Evolutionary conservation across 1,140 invertebrate species (phyloP), one percentile per base, ranked within the genome.

Genomic region (Sarcophaga peregrina): DNA sequence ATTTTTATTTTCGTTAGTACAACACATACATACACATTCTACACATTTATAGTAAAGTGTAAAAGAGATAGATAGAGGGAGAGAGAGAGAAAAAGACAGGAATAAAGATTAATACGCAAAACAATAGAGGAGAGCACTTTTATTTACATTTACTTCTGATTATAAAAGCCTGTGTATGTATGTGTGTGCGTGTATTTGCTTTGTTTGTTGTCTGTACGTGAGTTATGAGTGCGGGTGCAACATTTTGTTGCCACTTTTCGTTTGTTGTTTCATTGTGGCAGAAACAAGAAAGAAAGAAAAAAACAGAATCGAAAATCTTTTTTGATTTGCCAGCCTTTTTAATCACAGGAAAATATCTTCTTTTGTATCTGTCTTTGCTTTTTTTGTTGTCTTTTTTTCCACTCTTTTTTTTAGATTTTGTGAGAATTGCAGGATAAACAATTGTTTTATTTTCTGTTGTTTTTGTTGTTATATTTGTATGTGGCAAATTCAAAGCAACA

Each of bases 141-240:
- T 37, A 37, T 37, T 37, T 37, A 37, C 25, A 37, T 37, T 37
- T 37, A 37, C 25, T 37, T 37, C 25, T 37, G 25, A 37, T 37
- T 37, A 37, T 25, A 68, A 8, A 68, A 7, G 6, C 17, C 20
- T 8, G n/a, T 3, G 6, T 68, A 62, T 62, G 54, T 62, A n/a
- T 62, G 15, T 62, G 7, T 2, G 62, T 68, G 54, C 20, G 17
- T 17, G 62, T 68, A n/a, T 7, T 9, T 68, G 9, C 20, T 25
- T n/a, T 25, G 62, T 7, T 9, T 68, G 9, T 68, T 25, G 62
- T 25, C 50, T 20, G 17, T 68, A 68, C 62, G 62, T 68, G 17
- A 68, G 62, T 68, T 68, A 68, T 68, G 62, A 68, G 62, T 68
- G 62, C 62, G 62, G 62, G 62, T 68, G 62, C 62, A 68, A 25